Conservation (phyloP, 92 coral and sea anemone genomes). For the Parazoanthus atlanticus region DNA sequence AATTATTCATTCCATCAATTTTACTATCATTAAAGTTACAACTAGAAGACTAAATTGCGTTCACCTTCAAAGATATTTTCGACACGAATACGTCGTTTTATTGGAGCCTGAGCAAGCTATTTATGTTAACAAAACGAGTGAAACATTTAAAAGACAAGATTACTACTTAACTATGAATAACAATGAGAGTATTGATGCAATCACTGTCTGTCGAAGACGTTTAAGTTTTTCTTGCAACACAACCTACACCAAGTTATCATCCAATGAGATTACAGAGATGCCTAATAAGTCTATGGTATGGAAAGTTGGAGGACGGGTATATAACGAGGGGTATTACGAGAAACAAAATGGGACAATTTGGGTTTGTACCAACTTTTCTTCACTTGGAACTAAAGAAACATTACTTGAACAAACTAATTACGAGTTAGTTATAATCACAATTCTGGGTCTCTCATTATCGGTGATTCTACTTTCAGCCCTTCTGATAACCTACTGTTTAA, state of each 20-base stretch:
- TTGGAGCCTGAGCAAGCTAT: not conserved
- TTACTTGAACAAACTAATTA: not conserved
- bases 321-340: constrained; percentile 19
- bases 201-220: constrained; percentile 10
- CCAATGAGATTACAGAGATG: constrained; percentile 14
- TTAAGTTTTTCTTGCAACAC: constrained; percentile 46
- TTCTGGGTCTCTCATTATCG: constrained; percentile 52
- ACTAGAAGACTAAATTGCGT: constrained; percentile 5
- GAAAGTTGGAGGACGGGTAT: constrained; percentile 21
- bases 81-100: not conserved
- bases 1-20: not conserved
- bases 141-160: not conserved
- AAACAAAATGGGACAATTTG: constrained; percentile 16
- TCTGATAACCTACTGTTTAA: constrained; percentile 48
- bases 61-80: not conserved
- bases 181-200: not conserved
- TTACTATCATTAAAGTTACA: constrained; percentile 18
- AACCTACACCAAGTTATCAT: constrained; percentile 13
- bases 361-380: constrained; percentile 27
- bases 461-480: constrained; percentile 44
- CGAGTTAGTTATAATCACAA: constrained; percentile 1
- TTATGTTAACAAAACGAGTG: not conserved
- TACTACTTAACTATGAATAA: not conserved
- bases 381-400: not conserved
- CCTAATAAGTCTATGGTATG: constrained; percentile 39